Evolutionary conservation across 2,888 invertebrate species (phyloP).

Genomic region (Aethes cnicana): DNA sequence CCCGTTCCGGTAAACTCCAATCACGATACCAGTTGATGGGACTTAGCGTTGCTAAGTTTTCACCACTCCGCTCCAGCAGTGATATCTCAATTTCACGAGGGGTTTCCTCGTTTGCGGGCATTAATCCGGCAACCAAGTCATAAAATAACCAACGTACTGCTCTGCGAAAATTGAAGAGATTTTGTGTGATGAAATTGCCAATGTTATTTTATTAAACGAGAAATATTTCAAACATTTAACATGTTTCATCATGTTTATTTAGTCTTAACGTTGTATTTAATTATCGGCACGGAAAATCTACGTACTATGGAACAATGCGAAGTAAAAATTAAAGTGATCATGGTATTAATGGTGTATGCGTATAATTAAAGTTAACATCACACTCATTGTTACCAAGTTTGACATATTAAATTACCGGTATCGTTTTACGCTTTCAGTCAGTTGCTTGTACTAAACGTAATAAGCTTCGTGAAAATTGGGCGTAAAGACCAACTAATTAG

Average conservation of each 20-base stretch:
- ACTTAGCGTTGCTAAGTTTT: slow-evolving; percentile 79
- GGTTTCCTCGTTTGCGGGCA: slow-evolving; percentile 63
- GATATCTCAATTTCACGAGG: slow-evolving; percentile 69
- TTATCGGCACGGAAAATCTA: background rate
- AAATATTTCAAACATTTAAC: too few relatives aligned
- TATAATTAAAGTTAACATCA: too few relatives aligned
- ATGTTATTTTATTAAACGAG: too few relatives aligned
- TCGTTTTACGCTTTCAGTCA: slow-evolving; percentile 40
- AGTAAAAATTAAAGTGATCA: too few relatives aligned
- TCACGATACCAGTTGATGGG: slow-evolving; percentile 54
- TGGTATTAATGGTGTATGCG: too few relatives aligned
- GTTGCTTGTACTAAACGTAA: slow-evolving; percentile 48
- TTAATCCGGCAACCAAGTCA: slow-evolving; percentile 61
- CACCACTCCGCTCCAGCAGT: slow-evolving; percentile 60
- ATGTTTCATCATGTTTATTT: too few relatives aligned
- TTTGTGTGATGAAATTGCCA: too few relatives aligned
- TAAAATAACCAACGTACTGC: slow-evolving; percentile 44
- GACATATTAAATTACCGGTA: too few relatives aligned
- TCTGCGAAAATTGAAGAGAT: background rate
- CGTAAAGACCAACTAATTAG: slow-evolving; percentile 67
- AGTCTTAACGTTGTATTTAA: too few relatives aligned
- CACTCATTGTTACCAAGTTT: too few relatives aligned
- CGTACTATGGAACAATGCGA: too few relatives aligned
- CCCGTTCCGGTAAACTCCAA: slow-evolving; percentile 45
- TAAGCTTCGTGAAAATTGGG: slow-evolving; percentile 57